Conservation (phyloP, 1,140 invertebrate genomes). For the Lepidurus packardi region DNA sequence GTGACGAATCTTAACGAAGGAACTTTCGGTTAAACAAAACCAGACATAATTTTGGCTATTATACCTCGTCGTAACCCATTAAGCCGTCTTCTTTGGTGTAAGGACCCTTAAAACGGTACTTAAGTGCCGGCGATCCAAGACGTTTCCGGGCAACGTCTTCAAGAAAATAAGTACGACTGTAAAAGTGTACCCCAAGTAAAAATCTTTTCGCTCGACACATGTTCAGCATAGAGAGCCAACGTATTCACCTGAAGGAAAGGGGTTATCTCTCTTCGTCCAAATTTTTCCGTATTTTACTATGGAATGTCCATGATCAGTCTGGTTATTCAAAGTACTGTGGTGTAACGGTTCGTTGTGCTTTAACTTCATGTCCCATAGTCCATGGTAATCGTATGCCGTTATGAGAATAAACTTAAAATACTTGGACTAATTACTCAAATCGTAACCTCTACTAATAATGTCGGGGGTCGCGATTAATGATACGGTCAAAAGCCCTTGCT, state of each 20-base stretch:
- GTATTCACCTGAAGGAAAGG: slow-evolving; percentile 27
- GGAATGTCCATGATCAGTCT: not conserved
- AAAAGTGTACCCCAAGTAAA: slow-evolving; percentile 75
- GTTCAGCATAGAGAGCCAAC: slow-evolving; percentile 41
- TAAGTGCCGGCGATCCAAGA: slow-evolving; percentile 47
- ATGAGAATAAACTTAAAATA: slow-evolving; percentile 77
- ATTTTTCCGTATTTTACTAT: not conserved
- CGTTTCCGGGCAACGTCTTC: slow-evolving; percentile 42
- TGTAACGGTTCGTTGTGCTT: slow-evolving; percentile 60
- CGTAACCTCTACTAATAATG: slow-evolving; percentile 66
- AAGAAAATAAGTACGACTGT: slow-evolving; percentile 70
- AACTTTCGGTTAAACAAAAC: not conserved
- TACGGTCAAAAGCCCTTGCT: slow-evolving; percentile 62
- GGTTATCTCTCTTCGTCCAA: not conserved
- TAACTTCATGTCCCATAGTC: slow-evolving; percentile 68
- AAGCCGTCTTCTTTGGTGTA: slow-evolving; percentile 75
- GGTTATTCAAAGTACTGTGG: not conserved
- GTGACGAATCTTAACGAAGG: slow-evolving; percentile 40
- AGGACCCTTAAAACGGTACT: slow-evolving; percentile 62
- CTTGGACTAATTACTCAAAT: slow-evolving; percentile 61
- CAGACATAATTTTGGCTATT: not conserved
- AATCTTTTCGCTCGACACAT: slow-evolving; percentile 64
- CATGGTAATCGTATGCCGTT: slow-evolving; percentile 88
- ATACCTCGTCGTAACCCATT: slow-evolving; percentile 79
- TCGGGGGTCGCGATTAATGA: slow-evolving; percentile 65